These are phyloP conservation scores for Calvadosia cruxmelitensis DNA, from an alignment of 30 jellyfish, hydroid and myxozoan genomes.

Conservation along the genomic window DNA sequence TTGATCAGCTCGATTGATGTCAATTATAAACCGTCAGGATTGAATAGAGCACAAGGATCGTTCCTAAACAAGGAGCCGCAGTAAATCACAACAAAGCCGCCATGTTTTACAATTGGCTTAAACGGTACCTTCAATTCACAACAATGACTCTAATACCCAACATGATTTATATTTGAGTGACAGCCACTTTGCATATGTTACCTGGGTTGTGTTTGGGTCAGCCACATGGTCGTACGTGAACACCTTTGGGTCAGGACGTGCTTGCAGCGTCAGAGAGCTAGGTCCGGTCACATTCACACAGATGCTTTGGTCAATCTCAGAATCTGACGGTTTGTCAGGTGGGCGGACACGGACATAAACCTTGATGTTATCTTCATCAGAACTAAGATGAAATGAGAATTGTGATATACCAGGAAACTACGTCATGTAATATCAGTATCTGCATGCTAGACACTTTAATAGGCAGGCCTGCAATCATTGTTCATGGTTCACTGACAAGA, in stretches of 20 bases:
- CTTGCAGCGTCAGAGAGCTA: slow-evolving; percentile 49
- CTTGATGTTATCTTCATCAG: slow-evolving; percentile 89
- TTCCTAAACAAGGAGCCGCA: too few species aligned
- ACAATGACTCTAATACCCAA: neutral
- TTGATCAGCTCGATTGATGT: neutral
- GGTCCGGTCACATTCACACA: slow-evolving; percentile 81
- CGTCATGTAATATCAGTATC: too few species aligned
- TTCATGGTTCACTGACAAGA: too few species aligned
- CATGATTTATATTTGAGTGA: neutral
- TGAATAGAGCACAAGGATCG: neutral
- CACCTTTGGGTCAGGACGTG: slow-evolving; percentile 91
- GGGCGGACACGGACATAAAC: slow-evolving; percentile 91
- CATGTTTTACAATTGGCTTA: neutral
- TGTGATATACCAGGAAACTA: too few species aligned
- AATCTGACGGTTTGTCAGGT: slow-evolving; percentile 58
- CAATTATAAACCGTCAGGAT: neutral
- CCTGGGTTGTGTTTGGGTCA: slow-evolving; percentile 91
- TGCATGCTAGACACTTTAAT: too few species aligned
- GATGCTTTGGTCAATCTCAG: slow-evolving; percentile 63
- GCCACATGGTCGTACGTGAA: slow-evolving; percentile 95
- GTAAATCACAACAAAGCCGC: neutral
- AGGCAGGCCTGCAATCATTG: too few species aligned
- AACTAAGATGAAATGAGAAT: too few species aligned
- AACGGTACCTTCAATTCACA: neutral
- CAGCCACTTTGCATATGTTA: neutral